Conservation (phyloP, 2,113 vertebrate genomes). For the Mohoua ochrocephala region DNA sequence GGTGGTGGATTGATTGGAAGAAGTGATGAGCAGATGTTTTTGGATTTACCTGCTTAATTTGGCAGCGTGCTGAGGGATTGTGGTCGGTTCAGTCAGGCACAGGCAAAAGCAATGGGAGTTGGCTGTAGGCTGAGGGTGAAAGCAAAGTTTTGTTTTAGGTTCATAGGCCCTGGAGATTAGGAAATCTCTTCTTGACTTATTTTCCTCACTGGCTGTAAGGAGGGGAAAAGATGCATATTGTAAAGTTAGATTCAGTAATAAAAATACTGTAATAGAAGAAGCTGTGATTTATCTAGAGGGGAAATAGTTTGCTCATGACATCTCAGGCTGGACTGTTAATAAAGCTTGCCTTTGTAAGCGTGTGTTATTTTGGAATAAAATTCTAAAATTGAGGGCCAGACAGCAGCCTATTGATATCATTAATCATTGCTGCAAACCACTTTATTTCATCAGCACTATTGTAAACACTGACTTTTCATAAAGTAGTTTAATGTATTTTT, state of each 20-base stretch:
- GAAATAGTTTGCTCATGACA: conserved; percentile 55
- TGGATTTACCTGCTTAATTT: neutral
- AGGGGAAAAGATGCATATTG: neutral
- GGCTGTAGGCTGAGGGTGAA: neutral
- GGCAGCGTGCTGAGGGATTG: neutral
- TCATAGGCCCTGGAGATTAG: neutral
- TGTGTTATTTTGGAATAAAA: neutral
- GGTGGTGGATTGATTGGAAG: neutral
- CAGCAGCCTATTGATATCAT: neutral
- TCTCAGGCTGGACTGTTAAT: neutral
- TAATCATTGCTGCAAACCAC: neutral
- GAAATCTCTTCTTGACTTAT: neutral
- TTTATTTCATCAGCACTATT: neutral
- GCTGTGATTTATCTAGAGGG: conserved; percentile 21
- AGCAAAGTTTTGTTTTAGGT: neutral
- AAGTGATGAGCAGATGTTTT: neutral
- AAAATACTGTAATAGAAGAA: neutral
- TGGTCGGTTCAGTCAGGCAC: neutral
- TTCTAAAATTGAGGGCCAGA: neutral
- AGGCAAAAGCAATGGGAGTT: neutral
- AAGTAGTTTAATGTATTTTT: neutral
- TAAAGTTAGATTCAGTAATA: neutral
- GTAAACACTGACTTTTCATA: neutral
- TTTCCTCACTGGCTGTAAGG: neutral
- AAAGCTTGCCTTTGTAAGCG: conserved; percentile 23